Percentiles rank a stretch among this genome's conserved stretches.
These are phyloP conservation scores for Lates japonicus DNA, from an alignment of 2,797 vertebrate species.

Conservation along the genomic window DNA sequence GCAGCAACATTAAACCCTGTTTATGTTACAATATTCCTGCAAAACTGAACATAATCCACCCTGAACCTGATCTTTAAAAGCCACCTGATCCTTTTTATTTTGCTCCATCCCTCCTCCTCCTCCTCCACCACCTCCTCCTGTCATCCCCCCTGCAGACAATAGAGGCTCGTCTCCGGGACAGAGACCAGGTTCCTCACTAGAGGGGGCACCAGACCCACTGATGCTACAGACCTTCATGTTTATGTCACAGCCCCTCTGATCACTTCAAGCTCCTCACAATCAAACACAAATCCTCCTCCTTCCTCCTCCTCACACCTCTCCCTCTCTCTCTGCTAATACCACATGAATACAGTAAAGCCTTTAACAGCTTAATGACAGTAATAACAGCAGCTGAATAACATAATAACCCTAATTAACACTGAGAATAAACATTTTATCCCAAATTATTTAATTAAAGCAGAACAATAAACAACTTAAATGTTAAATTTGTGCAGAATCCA, in stretches of 20 bases:
- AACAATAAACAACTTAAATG: background rate
- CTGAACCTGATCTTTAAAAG: background rate
- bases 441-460: background rate
- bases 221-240: conserved; percentile 43
- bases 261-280: conserved; percentile 35
- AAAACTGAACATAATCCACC: background rate
- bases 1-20: background rate
- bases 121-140: conserved; percentile 10
- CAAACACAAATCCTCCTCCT: conserved; percentile 40
- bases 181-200: conserved; percentile 81
- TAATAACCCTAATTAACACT: background rate
- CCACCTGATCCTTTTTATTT: conserved; percentile 5
- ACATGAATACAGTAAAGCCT: background rate
- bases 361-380: conserved; percentile 1
- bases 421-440: background rate
- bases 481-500: too few relatives aligned
- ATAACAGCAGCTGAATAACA: background rate
- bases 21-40: background rate
- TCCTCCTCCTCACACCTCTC: too few relatives aligned
- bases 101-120: conserved; percentile 1
- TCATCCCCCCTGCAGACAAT: conserved; percentile 75
- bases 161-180: conserved; percentile 64
- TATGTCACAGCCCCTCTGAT: conserved; percentile 41
- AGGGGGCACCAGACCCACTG: conserved; percentile 83
- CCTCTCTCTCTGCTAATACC: background rate